A percentile compares a stretch with the other conserved stretches of the same genome.
Evolutionary conservation across 2,888 invertebrate genomes (phyloP).

Genomic region (Heteromyza rotundicornis): DNA sequence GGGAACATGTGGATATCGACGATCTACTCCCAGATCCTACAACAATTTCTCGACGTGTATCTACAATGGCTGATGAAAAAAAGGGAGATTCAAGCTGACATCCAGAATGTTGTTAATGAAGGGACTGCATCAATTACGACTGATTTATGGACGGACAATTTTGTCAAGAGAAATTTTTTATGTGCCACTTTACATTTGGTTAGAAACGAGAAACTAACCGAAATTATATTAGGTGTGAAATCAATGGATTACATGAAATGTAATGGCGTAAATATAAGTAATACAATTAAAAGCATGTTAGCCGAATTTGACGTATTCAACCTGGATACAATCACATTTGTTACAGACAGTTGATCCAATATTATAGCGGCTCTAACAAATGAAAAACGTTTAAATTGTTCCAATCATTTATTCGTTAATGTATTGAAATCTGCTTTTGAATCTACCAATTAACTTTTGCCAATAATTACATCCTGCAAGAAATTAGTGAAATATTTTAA

Average conservation of each 20-base stretch:
- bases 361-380: not conserved
- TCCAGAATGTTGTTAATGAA: slow-evolving; percentile 10
- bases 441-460: slow-evolving; percentile 15
- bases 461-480: slow-evolving; percentile 9
- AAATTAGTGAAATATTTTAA: slow-evolving; percentile 23
- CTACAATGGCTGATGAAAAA: not conserved
- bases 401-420: slow-evolving; percentile 22
- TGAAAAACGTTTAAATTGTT: slow-evolving; percentile 17
- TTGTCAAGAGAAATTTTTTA: slow-evolving; percentile 7
- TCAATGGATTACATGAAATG: slow-evolving; percentile 16
- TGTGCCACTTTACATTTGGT: slow-evolving; percentile 10
- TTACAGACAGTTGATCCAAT: not conserved
- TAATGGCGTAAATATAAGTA: slow-evolving; percentile 6
- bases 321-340: slow-evolving; percentile 11
- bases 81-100: slow-evolving; percentile 2
- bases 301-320: slow-evolving; percentile 10
- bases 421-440: slow-evolving; percentile 20
- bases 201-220: slow-evolving; percentile 4
- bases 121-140: slow-evolving; percentile 10
- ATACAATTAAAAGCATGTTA: slow-evolving; percentile 1
- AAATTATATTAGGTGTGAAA: slow-evolving; percentile 10
- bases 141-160: slow-evolving; percentile 14
- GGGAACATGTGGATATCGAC: slow-evolving; percentile 14
- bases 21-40: slow-evolving; percentile 9
- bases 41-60: slow-evolving; percentile 8